Percentiles rank a stretch among this genome's conserved stretches.
Conservation (phyloP, 2,888 invertebrate genomes). For the Protonemura montana region DNA sequence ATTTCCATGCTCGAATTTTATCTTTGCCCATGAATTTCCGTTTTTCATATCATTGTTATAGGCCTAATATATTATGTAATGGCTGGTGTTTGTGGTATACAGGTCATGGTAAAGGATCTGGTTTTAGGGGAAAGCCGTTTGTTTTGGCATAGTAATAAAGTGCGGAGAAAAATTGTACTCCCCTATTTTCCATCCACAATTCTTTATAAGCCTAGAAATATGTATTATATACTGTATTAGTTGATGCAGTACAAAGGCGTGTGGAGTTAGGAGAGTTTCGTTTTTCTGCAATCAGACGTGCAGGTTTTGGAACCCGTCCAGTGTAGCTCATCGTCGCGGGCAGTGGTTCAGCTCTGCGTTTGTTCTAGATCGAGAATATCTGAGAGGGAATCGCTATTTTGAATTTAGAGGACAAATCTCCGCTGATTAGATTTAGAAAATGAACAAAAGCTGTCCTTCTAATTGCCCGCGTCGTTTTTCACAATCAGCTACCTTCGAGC, state of each 20-base stretch:
- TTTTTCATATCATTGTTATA: conserved; percentile 12
- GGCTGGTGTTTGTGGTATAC: not conserved
- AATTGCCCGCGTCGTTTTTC: not conserved
- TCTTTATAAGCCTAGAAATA: not conserved
- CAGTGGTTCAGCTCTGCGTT: not conserved
- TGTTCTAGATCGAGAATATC: conserved; percentile 3
- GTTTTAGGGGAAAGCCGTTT: not conserved
- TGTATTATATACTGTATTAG: not conserved
- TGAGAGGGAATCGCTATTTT: not conserved
- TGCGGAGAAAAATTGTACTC: not conserved
- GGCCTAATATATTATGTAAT: not conserved
- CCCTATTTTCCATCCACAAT: not conserved
- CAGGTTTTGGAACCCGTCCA: not conserved
- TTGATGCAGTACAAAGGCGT: not conserved
- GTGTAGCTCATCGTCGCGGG: not conserved
- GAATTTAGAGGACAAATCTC: conserved; percentile 5
- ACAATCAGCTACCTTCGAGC: not conserved
- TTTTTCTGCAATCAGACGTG: not conserved
- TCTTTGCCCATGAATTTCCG: not conserved
- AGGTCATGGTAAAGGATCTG: not conserved
- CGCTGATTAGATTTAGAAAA: not conserved
- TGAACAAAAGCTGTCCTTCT: not conserved
- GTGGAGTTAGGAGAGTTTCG: not conserved
- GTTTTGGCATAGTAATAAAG: not conserved
- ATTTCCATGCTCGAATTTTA: not conserved